These are phyloP conservation scores for Fistularia tabacaria DNA, from an alignment of 2,797 vertebrate species.

Conservation along the genomic window DNA sequence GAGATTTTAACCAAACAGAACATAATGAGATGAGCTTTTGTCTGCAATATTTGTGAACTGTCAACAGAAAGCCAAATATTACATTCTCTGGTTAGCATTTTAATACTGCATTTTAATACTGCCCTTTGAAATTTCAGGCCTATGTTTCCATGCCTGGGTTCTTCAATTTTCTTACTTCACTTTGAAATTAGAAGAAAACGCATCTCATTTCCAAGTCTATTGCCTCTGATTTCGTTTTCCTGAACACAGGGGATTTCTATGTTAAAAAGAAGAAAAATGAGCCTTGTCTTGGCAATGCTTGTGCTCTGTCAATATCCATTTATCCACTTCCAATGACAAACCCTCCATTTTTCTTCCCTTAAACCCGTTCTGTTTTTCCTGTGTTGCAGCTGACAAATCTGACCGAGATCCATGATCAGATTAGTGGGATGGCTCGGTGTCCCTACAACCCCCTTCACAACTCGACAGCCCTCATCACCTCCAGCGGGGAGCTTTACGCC, in stretches of 20 bases:
- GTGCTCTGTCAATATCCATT: constrained; percentile 1
- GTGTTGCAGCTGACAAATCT: constrained; percentile 84
- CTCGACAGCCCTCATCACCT: constrained; percentile 93
- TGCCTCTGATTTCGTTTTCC: constrained; percentile 14
- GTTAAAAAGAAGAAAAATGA: neutral
- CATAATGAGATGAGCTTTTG: constrained; percentile 58
- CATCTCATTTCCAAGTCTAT: constrained; percentile 7
- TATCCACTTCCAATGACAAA: constrained; percentile 6
- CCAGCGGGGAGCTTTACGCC: constrained; percentile 91
- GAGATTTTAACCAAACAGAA: constrained; percentile 58
- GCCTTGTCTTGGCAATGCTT: neutral
- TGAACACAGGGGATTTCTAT: constrained; percentile 1
- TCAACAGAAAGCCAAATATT: constrained; percentile 52
- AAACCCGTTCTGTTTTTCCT: neutral
- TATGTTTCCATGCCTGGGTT: constrained; percentile 33
- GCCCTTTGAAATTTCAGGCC: constrained; percentile 42
- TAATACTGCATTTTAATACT: constrained; percentile 61
- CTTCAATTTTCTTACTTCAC: constrained; percentile 17
- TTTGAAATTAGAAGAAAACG: constrained; percentile 27
- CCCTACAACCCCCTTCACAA: constrained; percentile 97
- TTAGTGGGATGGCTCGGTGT: constrained; percentile 96
- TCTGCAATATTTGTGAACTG: constrained; percentile 55
- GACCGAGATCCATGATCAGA: constrained; percentile 93
- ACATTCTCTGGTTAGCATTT: constrained; percentile 49
- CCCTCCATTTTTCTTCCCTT: neutral